A percentile compares a stretch with the other conserved stretches of the same genome.
phyloP scores from a whole-genome alignment of 2,113 vertebrate genomes.

The Halichoerus grypus region DNA sequence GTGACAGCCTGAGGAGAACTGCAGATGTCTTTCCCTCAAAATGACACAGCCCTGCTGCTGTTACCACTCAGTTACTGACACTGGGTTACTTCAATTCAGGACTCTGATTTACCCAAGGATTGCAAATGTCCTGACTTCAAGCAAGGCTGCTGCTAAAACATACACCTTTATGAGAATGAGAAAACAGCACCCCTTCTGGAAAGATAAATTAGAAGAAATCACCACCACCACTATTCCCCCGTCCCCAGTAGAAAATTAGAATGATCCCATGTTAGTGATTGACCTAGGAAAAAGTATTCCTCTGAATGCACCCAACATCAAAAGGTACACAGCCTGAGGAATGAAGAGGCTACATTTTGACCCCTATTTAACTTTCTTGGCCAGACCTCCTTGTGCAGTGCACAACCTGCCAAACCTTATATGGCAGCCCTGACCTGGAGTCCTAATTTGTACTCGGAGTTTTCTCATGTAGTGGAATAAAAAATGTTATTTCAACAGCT shows the following conservation, averaged over 20 bases:
- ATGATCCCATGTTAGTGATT: not conserved
- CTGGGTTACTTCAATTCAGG: not conserved
- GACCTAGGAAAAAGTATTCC: not conserved
- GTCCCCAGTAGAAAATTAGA: not conserved
- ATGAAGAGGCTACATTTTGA: not conserved
- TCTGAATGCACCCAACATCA: not conserved
- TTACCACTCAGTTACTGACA: not conserved
- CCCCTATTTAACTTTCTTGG: not conserved
- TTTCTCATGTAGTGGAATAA: not conserved
- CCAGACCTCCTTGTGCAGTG: not conserved
- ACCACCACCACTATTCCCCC: too few relatives aligned
- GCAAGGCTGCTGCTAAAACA: not conserved
- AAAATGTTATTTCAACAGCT: not conserved
- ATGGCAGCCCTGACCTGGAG: not conserved
- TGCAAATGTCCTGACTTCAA: not conserved
- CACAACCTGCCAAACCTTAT: not conserved
- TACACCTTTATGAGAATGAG: not conserved
- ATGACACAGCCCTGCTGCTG: not conserved
- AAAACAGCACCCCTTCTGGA: not conserved
- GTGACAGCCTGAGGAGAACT: conserved; percentile 62
- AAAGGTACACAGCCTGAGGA: not conserved
- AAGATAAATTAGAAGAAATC: not conserved
- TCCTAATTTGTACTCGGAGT: not conserved
- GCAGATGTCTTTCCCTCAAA: conserved; percentile 63
- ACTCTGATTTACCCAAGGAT: not conserved